A percentile compares a stretch with the other conserved stretches of the same genome.
These are phyloP conservation scores for Ornithoptera alexandrae DNA, from an alignment of 2,888 invertebrate species.

Conservation along the genomic window DNA sequence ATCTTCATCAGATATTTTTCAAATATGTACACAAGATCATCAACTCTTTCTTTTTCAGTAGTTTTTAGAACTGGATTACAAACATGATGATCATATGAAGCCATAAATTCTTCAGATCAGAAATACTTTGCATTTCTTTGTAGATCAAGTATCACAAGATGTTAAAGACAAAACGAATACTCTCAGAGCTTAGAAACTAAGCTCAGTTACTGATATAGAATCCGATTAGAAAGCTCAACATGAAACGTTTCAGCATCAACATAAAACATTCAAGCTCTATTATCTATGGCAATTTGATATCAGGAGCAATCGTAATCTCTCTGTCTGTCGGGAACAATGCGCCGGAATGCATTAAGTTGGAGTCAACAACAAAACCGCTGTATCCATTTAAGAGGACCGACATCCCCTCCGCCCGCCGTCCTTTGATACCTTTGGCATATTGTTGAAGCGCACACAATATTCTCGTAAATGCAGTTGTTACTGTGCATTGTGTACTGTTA, in stretches of 20 bases:
- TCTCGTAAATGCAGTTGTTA: constrained; percentile 3
- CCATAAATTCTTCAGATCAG: no score
- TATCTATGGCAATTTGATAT: constrained; percentile 49
- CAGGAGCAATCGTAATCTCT: constrained; percentile 57
- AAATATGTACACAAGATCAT: no score
- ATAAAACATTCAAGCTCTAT: constrained; percentile 42
- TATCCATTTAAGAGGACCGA: constrained; percentile 35
- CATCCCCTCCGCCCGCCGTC: constrained; percentile 36
- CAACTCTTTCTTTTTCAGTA: no score
- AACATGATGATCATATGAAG: no score
- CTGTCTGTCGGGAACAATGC: constrained; percentile 69
- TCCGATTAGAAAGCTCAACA: neutral
- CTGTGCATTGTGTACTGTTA: neutral
- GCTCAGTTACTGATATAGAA: no score
- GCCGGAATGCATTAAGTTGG: constrained; percentile 68
- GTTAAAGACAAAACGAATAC: no score
- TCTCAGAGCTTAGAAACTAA: no score
- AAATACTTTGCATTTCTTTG: no score
- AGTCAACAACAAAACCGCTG: constrained; percentile 58
- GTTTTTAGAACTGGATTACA: no score
- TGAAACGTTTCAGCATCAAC: constrained; percentile 28
- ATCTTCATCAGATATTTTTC: no score
- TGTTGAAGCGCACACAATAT: constrained; percentile 10
- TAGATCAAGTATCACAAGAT: no score
- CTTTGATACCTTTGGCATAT: constrained; percentile 38